phyloP scores from a whole-genome alignment of 2,888 invertebrate species.

The Drosophila mayaguana region DNA sequence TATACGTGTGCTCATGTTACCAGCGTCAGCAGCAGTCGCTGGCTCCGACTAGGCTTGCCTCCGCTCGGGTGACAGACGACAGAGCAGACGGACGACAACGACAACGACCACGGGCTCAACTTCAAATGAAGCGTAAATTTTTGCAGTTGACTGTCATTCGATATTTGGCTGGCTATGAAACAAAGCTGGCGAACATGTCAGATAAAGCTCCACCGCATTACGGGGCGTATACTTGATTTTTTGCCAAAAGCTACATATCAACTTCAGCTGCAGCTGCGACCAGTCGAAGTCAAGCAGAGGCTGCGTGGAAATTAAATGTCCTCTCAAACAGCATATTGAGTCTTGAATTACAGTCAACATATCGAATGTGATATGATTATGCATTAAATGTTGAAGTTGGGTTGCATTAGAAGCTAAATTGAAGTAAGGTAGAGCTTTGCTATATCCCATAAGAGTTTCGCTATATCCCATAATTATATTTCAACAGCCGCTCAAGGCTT shows the following conservation, averaged over 20 bases:
- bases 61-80: slow-evolving; percentile 58
- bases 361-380: not conserved
- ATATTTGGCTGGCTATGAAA: slow-evolving; percentile 38
- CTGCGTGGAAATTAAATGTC: not conserved
- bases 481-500: not conserved
- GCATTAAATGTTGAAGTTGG: not conserved
- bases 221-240: slow-evolving; percentile 65
- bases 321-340: too few relatives aligned
- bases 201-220: slow-evolving; percentile 38
- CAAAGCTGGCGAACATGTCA: slow-evolving; percentile 66
- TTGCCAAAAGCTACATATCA: slow-evolving; percentile 61
- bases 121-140: slow-evolving; percentile 78
- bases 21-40: slow-evolving; percentile 9
- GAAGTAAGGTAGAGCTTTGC: too few relatives aligned
- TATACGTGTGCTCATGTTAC: slow-evolving; percentile 34
- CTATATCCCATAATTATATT: not conserved
- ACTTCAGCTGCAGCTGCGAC: slow-evolving; percentile 21
- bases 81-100: slow-evolving; percentile 44
- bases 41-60: slow-evolving; percentile 12
- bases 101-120: slow-evolving; percentile 55
- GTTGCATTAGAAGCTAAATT: too few relatives aligned
- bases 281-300: not conserved
- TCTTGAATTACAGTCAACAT: not conserved
- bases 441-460: not conserved
- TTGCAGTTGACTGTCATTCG: slow-evolving; percentile 49